Evolutionary conservation across 2,888 invertebrate genomes (phyloP).

Genomic region (Chouioia cunea): DNA sequence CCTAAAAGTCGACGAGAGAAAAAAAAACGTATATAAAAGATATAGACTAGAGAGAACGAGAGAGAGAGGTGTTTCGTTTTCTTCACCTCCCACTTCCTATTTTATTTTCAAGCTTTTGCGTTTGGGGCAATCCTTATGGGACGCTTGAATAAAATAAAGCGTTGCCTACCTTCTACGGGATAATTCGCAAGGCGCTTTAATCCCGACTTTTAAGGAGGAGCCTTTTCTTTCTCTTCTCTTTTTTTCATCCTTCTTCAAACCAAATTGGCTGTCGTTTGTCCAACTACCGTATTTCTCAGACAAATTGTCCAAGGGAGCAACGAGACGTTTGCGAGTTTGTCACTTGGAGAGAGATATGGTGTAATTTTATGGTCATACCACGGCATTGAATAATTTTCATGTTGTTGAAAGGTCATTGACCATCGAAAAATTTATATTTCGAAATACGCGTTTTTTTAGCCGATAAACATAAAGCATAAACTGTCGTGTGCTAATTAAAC

Average conservation of each 20-base stretch:
- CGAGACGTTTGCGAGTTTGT: too few relatives aligned
- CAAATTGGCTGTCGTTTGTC: slow-evolving; percentile 66
- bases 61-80: slow-evolving; percentile 19
- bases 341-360: too few relatives aligned
- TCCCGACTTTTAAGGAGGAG: slow-evolving; percentile 63
- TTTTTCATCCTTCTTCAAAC: slow-evolving; percentile 37
- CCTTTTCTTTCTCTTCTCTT: slow-evolving; percentile 22
- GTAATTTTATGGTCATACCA: too few relatives aligned
- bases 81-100: neutral
- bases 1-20: neutral
- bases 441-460: too few relatives aligned
- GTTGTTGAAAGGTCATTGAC: too few relatives aligned
- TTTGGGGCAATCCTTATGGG: slow-evolving; percentile 41
- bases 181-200: slow-evolving; percentile 61
- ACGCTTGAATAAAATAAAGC: slow-evolving; percentile 58
- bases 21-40: slow-evolving; percentile 12
- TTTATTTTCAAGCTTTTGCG: slow-evolving; percentile 18
- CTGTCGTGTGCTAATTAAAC: too few relatives aligned
- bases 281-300: slow-evolving; percentile 20
- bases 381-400: too few relatives aligned
- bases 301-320: slow-evolving; percentile 34
- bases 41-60: too few relatives aligned
- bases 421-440: too few relatives aligned
- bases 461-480: too few relatives aligned
- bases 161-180: slow-evolving; percentile 47